Evolutionary conservation across 2,888 invertebrate genomes (phyloP), one percentile per base, ranked within the genome.

Genomic region (Drosophila koepferae): DNA sequence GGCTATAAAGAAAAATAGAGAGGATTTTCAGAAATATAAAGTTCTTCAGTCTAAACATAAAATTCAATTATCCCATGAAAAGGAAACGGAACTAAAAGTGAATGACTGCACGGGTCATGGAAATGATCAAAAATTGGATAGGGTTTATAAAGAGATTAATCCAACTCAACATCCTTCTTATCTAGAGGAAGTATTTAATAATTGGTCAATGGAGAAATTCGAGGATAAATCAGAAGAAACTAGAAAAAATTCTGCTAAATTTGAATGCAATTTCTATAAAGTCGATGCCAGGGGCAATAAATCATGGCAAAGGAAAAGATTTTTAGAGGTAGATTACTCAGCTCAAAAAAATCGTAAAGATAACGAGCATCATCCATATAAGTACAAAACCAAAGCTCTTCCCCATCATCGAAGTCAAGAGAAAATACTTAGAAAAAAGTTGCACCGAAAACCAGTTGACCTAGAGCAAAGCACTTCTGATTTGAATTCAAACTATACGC

Each of bases 251-350:
- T 0, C 4, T 3, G n/a, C n/a, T n/a, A 34, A 31, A 49, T 49
- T 49, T 12, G 49, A 51, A 12, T 31, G 49, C 34, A 51, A 34
- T 49, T 34, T 34, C 18, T 36, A 51, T 51, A 34, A 51, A 51
- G 12, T 34, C 8, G 34, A 34, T 36, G 51, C 12, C 2, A 51
- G 18, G 0, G 34, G 36, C 34, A 51, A 34, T 14, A 34, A 34
- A 5, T 49, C 6, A 6, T 49, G 10, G 3, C 49, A 49, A 48
- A 9, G 16, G n/a, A 51, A 51, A 14, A 36, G 14, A 8, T 36
- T 14, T 51, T 34, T 14, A 8, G 34, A 51, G 2, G 2, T 14
- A 14, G 51, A 51, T 7, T 2, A n/a, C n/a, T n/a, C n/a, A 49
- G 34, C 0, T 7, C 31, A 12, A 3, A 31, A 28, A 16, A 23